phyloP scores from a whole-genome alignment of 2,113 vertebrate species.

The Ondatra zibethicus region DNA sequence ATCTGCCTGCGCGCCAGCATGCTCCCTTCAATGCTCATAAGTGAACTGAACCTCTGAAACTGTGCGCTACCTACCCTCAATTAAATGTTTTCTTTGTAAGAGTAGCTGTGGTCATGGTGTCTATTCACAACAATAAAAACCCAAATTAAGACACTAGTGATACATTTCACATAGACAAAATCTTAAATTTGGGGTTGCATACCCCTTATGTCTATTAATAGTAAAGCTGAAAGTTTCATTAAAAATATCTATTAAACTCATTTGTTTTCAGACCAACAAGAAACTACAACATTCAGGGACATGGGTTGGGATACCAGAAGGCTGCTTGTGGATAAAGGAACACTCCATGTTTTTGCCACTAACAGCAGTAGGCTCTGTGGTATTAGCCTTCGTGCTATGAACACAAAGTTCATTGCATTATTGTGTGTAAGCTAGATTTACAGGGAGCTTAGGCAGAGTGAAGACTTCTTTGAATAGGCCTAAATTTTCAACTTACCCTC shows the following conservation, averaged over 20 bases:
- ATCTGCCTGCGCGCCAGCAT: neutral
- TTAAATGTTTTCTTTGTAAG: neutral
- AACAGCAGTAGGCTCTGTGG: neutral
- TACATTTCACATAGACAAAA: neutral
- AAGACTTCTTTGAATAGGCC: neutral
- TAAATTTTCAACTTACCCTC: neutral
- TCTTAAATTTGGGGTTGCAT: neutral
- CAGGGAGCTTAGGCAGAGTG: neutral
- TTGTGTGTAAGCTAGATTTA: neutral
- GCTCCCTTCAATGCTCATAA: neutral
- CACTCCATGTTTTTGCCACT: neutral
- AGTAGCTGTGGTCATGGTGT: neutral
- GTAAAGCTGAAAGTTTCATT: slow-evolving; percentile 19
- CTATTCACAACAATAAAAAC: neutral
- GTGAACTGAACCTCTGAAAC: neutral
- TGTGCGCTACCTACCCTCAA: neutral
- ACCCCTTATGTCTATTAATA: neutral
- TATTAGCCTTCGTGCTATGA: neutral
- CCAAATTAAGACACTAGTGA: neutral
- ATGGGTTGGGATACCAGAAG: neutral
- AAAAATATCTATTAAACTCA: slow-evolving; percentile 28
- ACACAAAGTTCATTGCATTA: neutral
- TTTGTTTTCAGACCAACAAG: neutral
- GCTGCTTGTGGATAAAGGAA: neutral
- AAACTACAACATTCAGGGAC: neutral